Base-by-base conservation (phyloP, 2,113 vertebrate species). In the Zapus hudsonius region DNA sequence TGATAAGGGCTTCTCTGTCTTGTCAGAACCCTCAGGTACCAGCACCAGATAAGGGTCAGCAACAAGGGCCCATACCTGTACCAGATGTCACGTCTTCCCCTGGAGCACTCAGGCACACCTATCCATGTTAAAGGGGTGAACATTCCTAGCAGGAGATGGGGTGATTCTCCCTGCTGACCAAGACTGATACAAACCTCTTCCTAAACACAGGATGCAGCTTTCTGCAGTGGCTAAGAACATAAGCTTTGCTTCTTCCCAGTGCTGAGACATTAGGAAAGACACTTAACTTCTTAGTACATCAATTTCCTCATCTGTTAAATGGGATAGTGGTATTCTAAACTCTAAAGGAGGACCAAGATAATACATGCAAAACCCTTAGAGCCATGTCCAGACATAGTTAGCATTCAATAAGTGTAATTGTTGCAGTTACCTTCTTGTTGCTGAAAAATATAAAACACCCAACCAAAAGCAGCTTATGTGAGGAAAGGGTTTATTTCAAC, bases 1-100 rank as follows among this genome's bases (percentile, higher is more conserved):
- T 52, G 86, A 82, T 89, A 91, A 95, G 47, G 63, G 19, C 47
- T 82, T 76, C 40, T 90, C 80, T 52, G 19, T 72, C 44, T 89
- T 87, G 83, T 89, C 42, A 81, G 61, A 76, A 63, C 76, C 80
- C 75, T 61, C 15, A 19, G 84, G n/a, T 29, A 36, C 61, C 81
- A 89, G 79, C 36, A 91, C 33, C 29, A 81, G 90, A 70, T 74
- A 87, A 95, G 22, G 15, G n/a, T 40, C 25, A 4, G 42, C 0
- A 7, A 73, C 44, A 42, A 16, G 40, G 40, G 11, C 89, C 11
- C 15, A 61, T 20, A 33, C 79, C 59, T 85, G 25, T n/a, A 61
- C 33, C 40, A 40, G 33, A 27, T 78, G 25, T 88, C 47, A 72
- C 42, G 17, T 89, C 55, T 42, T 83, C 72, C 42, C 52, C 59